These are phyloP conservation scores for Drosophila setosimentum DNA, from an alignment of 2,888 invertebrate genomes.

Conservation along the genomic window DNA sequence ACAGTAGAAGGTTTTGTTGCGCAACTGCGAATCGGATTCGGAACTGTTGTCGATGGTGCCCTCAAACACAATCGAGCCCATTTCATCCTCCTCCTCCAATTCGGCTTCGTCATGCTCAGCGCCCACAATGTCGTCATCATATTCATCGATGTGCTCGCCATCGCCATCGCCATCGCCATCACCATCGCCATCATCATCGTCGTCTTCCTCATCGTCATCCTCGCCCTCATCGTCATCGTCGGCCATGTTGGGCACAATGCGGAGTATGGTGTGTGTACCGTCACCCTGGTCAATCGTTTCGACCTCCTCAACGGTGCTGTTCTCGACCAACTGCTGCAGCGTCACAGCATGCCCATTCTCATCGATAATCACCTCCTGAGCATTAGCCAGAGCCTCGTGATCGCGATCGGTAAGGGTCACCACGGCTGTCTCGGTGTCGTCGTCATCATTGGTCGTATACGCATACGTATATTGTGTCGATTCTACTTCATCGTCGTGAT, in stretches of 20 bases:
- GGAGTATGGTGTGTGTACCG: constrained; percentile 81
- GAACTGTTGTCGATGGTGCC: constrained; percentile 63
- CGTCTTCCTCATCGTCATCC: constrained; percentile 13
- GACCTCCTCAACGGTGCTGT: constrained; percentile 75
- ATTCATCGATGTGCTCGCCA: constrained; percentile 20
- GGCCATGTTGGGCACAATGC: constrained; percentile 60
- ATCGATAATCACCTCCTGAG: constrained; percentile 83
- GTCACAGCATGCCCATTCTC: constrained; percentile 81
- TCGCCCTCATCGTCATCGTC: constrained; percentile 20
- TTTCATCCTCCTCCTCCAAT: constrained; percentile 66
- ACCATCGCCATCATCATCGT: not conserved
- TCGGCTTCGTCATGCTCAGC: constrained; percentile 58
- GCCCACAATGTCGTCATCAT: constrained; percentile 50
- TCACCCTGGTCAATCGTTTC: constrained; percentile 79
- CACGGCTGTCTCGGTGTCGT: constrained; percentile 82
- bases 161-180: constrained; percentile 4
- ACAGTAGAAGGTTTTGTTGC: constrained; percentile 83
- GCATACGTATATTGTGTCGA: constrained; percentile 82
- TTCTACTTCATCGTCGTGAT: constrained; percentile 72
- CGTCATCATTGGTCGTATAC: constrained; percentile 75
- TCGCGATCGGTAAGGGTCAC: constrained; percentile 77
- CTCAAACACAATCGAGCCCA: constrained; percentile 60
- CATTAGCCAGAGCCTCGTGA: constrained; percentile 61
- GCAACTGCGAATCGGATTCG: constrained; percentile 55
- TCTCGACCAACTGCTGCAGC: constrained; percentile 80